phyloP scores from a whole-genome alignment of 2,888 invertebrate species.

The Trichopria drosophilae region DNA sequence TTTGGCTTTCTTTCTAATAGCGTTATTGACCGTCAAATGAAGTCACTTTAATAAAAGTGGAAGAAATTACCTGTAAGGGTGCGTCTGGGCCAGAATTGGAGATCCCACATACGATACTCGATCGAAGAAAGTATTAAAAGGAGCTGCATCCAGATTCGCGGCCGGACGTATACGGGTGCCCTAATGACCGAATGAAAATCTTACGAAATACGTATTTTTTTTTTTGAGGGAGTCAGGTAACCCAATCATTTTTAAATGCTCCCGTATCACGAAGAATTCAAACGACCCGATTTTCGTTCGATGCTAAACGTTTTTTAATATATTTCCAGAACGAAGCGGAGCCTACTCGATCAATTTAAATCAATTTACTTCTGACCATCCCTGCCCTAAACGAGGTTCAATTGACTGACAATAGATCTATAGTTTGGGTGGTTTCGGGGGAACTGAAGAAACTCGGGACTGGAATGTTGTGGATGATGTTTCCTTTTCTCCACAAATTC shows the following conservation, averaged over 20 bases:
- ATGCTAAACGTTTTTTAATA: too few relatives aligned
- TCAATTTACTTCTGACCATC: constrained; percentile 53
- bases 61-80: too few relatives aligned
- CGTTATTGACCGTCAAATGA: too few relatives aligned
- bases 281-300: constrained; percentile 23
- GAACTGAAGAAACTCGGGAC: too few relatives aligned
- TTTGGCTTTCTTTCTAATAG: too few relatives aligned
- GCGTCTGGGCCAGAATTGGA: too few relatives aligned
- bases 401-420: constrained; percentile 55
- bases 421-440: too few relatives aligned
- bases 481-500: too few relatives aligned
- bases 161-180: constrained; percentile 16
- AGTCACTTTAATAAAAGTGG: too few relatives aligned
- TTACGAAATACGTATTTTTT: background rate
- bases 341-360: constrained; percentile 51
- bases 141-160: constrained; percentile 14
- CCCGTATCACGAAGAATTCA: constrained; percentile 54
- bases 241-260: constrained; percentile 48
- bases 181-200: constrained; percentile 14
- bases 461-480: too few relatives aligned
- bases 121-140: constrained; percentile 21
- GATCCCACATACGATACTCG: constrained; percentile 17
- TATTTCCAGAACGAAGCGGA: too few relatives aligned
- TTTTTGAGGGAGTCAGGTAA: background rate
- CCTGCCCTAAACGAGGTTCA: constrained; percentile 53